Evolutionary conservation across 2,888 invertebrate genomes (phyloP).

Genomic region (Caenorhabditis sp.): DNA sequence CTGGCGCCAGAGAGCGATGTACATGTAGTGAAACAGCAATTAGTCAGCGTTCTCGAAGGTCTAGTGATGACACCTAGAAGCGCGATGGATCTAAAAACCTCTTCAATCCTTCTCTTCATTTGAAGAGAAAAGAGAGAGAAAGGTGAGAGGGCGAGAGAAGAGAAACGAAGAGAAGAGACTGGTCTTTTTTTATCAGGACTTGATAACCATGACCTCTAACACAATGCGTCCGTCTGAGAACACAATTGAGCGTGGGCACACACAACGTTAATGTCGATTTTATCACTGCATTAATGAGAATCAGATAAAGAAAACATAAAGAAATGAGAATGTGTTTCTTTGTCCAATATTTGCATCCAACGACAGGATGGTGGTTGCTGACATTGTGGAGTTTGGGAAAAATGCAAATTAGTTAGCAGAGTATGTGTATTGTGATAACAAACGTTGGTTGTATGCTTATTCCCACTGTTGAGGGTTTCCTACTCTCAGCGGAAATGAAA

Average conservation of each 20-base stretch:
- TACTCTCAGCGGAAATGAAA: constrained; percentile 44
- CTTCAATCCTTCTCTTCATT: constrained; percentile 13
- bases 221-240: constrained; percentile 22
- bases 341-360: background rate
- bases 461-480: background rate
- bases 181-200: constrained; percentile 56
- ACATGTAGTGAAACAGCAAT: constrained; percentile 64
- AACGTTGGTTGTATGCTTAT: background rate
- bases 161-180: constrained; percentile 26
- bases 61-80: constrained; percentile 64
- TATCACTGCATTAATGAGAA: constrained; percentile 58
- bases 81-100: constrained; percentile 13
- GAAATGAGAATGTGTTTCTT: background rate
- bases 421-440: background rate
- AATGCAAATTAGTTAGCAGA: constrained; percentile 13
- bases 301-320: constrained; percentile 46
- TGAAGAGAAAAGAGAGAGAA: background rate
- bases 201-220: constrained; percentile 65
- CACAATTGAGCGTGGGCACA: constrained; percentile 6
- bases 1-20: constrained; percentile 35
- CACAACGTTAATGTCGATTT: constrained; percentile 48
- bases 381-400: constrained; percentile 10
- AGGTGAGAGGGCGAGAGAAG: background rate
- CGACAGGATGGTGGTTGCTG: too few relatives aligned
- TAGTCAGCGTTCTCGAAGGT: constrained; percentile 68